phyloP scores from a whole-genome alignment of 2,113 vertebrate species.

The Uria lomvia region DNA sequence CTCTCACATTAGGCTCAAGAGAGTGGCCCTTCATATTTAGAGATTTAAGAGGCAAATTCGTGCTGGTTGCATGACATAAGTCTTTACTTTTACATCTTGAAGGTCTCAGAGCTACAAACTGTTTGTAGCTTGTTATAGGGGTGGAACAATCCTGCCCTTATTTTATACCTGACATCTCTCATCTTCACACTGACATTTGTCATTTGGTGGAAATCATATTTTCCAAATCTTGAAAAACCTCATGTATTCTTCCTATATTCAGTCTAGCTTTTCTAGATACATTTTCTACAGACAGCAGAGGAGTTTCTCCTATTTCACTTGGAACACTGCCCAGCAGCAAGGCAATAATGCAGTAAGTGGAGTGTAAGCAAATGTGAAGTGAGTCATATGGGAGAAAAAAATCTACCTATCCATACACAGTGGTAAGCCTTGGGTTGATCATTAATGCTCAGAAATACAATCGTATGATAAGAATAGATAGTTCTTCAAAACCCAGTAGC shows the following conservation, averaged over 20 bases:
- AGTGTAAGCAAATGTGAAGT: background rate
- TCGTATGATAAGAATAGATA: background rate
- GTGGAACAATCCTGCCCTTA: background rate
- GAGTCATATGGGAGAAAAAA: background rate
- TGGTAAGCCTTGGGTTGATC: background rate
- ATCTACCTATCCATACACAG: background rate
- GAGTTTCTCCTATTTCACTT: background rate
- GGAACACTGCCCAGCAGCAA: background rate
- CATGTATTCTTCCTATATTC: background rate
- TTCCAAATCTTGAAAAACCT: background rate
- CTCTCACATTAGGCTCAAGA: fast-evolving
- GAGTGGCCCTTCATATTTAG: background rate
- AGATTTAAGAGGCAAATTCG: background rate
- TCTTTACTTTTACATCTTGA: background rate
- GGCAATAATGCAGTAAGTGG: background rate
- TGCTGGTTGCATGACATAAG: background rate
- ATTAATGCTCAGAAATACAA: background rate
- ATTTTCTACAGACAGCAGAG: background rate
- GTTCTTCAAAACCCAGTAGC: background rate
- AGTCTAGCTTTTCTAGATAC: background rate
- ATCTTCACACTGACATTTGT: background rate
- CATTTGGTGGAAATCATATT: background rate
- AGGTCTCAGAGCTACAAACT: background rate
- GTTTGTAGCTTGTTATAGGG: background rate
- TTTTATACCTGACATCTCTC: background rate